A percentile compares a stretch with the other conserved stretches of the same genome.
These are phyloP conservation scores for Microplitis manilae DNA, from an alignment of 2,888 invertebrate species.

Conservation along the genomic window DNA sequence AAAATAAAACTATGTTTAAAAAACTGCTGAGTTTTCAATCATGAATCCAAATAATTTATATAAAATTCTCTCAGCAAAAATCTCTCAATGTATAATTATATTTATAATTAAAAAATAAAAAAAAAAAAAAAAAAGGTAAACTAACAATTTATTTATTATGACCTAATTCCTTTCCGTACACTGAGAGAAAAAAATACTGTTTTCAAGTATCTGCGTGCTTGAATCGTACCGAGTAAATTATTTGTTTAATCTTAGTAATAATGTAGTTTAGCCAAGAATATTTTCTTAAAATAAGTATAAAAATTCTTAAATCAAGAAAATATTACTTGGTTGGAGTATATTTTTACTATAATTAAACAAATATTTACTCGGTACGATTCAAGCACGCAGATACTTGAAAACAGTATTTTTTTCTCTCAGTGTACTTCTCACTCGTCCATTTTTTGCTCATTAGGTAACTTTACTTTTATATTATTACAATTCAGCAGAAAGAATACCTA, in stretches of 20 bases:
- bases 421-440: not conserved
- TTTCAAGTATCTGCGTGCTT: too few relatives aligned
- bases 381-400: too few relatives aligned
- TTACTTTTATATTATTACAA: not conserved
- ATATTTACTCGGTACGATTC: too few relatives aligned
- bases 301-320: too few relatives aligned
- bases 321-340: too few relatives aligned
- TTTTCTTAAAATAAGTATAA: too few relatives aligned
- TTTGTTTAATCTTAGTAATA: too few relatives aligned
- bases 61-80: not conserved
- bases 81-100: not conserved
- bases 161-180: not conserved
- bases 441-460: not conserved
- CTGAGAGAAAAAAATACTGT: too few relatives aligned
- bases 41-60: not conserved
- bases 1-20: not conserved
- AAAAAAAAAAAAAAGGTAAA: not conserved
- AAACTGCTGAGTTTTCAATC: not conserved
- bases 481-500: not conserved
- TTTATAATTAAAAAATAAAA: not conserved
- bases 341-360: too few relatives aligned
- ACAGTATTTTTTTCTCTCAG: too few relatives aligned
- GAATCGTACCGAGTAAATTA: too few relatives aligned
- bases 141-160: not conserved
- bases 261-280: too few relatives aligned